These are phyloP conservation scores for Butorides virescens DNA, from an alignment of 2,113 vertebrate genomes.

Conservation along the genomic window DNA sequence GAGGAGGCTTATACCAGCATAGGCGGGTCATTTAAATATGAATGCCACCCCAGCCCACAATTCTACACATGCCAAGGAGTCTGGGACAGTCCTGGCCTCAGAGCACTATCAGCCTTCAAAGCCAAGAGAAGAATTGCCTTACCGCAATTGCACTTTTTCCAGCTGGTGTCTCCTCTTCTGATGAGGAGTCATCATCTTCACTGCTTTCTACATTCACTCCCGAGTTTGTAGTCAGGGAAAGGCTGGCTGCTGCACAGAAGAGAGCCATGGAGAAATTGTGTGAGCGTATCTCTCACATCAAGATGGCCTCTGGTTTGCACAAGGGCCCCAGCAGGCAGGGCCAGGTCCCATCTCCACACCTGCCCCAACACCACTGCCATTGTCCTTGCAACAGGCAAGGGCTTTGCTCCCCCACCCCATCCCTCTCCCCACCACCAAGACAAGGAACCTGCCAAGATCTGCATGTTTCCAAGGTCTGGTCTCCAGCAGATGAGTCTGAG, in stretches of 20 bases:
- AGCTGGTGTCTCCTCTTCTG: constrained; percentile 34
- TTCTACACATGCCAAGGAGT: background rate
- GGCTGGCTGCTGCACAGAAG: constrained; percentile 10
- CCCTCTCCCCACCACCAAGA: background rate
- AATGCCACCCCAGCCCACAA: background rate
- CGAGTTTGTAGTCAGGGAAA: background rate
- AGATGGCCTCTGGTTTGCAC: background rate
- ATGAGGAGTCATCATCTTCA: constrained; percentile 58
- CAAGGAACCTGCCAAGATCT: background rate
- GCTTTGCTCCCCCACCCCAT: background rate
- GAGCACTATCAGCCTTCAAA: background rate
- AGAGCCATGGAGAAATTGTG: background rate
- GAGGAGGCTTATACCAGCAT: background rate
- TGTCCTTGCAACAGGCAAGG: background rate
- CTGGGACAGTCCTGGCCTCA: background rate
- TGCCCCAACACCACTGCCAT: background rate
- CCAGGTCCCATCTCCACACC: background rate
- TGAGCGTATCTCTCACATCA: rapidly evolving
- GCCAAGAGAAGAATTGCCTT: background rate
- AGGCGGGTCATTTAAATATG: background rate
- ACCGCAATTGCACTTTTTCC: constrained; percentile 17
- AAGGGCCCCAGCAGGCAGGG: background rate
- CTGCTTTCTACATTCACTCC: constrained; percentile 35
- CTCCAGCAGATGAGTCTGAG: background rate
- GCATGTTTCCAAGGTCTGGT: background rate